A percentile compares a stretch with the other conserved stretches of the same genome.
phyloP scores from a whole-genome alignment of 2,888 invertebrate genomes.

The Drosophila suboccidentalis region DNA sequence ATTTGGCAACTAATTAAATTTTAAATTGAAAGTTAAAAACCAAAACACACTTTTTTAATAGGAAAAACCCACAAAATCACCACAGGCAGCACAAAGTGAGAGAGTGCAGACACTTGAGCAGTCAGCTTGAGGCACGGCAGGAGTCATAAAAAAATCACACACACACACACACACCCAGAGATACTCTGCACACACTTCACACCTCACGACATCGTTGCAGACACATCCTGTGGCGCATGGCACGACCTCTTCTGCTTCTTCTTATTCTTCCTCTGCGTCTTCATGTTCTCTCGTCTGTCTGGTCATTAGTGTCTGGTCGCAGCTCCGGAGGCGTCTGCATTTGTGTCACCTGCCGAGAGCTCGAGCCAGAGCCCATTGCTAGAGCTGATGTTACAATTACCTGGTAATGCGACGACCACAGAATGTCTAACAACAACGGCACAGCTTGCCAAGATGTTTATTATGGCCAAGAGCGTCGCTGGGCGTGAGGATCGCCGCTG shows the following conservation, averaged over 20 bases:
- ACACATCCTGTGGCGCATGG: conserved; percentile 82
- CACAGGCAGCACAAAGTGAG: conserved; percentile 44
- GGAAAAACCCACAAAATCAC: conserved; percentile 76
- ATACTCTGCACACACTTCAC: conserved; percentile 58
- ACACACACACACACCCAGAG: conserved; percentile 35
- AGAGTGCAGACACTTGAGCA: conserved; percentile 27
- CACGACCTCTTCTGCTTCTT: conserved; percentile 53
- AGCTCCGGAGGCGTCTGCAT: conserved; percentile 59
- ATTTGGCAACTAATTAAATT: conserved; percentile 74
- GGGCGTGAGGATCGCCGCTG: conserved; percentile 35
- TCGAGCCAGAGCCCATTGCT: conserved; percentile 19
- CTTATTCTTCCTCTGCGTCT: background rate
- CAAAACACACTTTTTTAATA: conserved; percentile 62
- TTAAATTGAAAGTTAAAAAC: conserved; percentile 54
- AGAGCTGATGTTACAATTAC: conserved; percentile 75
- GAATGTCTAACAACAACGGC: conserved; percentile 65
- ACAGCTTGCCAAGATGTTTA: conserved; percentile 52
- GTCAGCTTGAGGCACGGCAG: conserved; percentile 55
- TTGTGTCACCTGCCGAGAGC: conserved; percentile 74
- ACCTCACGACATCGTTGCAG: conserved; percentile 66
- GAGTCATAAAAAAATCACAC: conserved; percentile 59
- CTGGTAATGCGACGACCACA: conserved; percentile 75
- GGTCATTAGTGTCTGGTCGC: conserved; percentile 71
- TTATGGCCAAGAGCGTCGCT: conserved; percentile 17
- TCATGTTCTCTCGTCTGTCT: conserved; percentile 25